phyloP scores from a whole-genome alignment of 2,888 invertebrate genomes.

The Oxystoma pomonae region DNA sequence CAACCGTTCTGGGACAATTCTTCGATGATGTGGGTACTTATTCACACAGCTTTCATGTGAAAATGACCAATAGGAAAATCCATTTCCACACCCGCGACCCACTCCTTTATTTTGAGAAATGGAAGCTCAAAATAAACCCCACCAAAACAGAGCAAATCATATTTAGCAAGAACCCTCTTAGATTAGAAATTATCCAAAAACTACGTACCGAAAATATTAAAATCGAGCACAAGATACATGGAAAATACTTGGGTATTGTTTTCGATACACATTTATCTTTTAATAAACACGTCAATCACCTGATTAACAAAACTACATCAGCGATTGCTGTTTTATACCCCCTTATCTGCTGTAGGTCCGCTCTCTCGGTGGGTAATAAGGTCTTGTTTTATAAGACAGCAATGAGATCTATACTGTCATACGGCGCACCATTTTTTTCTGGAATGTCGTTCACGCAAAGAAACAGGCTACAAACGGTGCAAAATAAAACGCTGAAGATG shows the following conservation, averaged over 20 bases:
- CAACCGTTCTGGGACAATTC: neutral
- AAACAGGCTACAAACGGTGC: neutral
- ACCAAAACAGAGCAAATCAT: conserved; percentile 4
- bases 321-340: conserved; percentile 3
- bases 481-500: no score
- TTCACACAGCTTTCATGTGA: neutral
- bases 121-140: conserved; percentile 8
- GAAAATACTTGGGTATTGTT: neutral
- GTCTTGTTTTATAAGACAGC: neutral
- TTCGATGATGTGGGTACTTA: neutral
- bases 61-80: neutral
- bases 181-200: no score
- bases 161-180: no score
- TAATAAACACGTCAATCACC: neutral
- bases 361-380: neutral
- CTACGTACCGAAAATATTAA: neutral
- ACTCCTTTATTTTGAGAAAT: conserved; percentile 9
- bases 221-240: neutral
- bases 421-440: neutral
- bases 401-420: conserved; percentile 3
- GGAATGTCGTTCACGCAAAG: neutral
- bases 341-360: neutral
- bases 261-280: conserved; percentile 1
- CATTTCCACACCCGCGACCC: neutral
- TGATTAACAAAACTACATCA: neutral